Conservation (phyloP, 2,888 invertebrate genomes). For the Andrena dorsata region DNA sequence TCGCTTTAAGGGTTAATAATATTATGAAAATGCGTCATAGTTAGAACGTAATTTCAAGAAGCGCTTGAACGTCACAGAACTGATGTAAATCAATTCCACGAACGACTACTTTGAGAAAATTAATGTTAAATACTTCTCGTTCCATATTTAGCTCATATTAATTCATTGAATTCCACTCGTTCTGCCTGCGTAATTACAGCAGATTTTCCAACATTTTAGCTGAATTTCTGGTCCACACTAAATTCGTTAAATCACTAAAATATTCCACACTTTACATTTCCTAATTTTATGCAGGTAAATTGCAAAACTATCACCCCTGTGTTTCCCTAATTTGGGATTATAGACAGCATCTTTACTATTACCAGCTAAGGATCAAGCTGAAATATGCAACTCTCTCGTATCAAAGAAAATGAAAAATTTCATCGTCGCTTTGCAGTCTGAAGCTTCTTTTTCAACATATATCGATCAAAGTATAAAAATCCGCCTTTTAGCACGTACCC, state of each 20-base stretch:
- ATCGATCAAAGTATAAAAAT: too few relatives aligned
- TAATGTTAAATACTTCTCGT: neutral
- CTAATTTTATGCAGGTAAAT: neutral
- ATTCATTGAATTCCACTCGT: neutral
- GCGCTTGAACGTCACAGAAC: conserved; percentile 17
- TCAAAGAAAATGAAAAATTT: too few relatives aligned
- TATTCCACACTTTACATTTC: neutral
- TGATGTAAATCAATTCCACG: conserved; percentile 21
- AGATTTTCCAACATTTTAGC: neutral
- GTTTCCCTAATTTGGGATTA: too few relatives aligned
- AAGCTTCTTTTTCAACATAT: too few relatives aligned
- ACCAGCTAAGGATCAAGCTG: too few relatives aligned
- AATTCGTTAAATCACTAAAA: neutral
- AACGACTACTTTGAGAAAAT: neutral
- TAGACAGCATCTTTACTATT: too few relatives aligned
- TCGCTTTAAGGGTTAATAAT: conserved; percentile 56
- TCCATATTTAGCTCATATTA: neutral
- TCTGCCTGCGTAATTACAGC: neutral
- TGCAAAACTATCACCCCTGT: too few relatives aligned
- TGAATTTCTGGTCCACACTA: neutral
- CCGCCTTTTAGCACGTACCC: too few relatives aligned
- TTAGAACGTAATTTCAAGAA: conserved; percentile 37
- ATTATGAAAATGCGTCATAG: conserved; percentile 55
- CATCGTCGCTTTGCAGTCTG: too few relatives aligned
- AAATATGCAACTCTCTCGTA: too few relatives aligned